Percentiles rank a stretch among this genome's conserved stretches.
phyloP scores from a whole-genome alignment of 35 echinoderm and acorn worm species.

The Lytechinus variegatus region DNA sequence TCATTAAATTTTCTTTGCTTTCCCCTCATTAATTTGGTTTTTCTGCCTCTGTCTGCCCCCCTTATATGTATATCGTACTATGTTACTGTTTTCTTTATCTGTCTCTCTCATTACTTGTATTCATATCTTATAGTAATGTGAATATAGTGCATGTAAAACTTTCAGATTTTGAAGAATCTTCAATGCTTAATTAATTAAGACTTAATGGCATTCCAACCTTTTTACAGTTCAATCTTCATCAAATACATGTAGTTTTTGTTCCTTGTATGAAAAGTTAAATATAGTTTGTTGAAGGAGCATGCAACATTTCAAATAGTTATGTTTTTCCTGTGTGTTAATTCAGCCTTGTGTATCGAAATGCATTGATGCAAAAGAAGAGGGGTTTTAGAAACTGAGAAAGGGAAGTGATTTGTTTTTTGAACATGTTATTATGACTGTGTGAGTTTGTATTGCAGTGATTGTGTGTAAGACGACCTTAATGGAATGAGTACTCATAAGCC shows the following conservation, averaged over 20 bases:
- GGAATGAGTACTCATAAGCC: conserved; percentile 37
- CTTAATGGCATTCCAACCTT: not conserved
- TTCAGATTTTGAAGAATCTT: not conserved
- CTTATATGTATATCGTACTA: not conserved
- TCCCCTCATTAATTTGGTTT: not conserved
- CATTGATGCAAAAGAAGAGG: not conserved
- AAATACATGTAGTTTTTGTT: not conserved
- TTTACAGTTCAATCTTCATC: not conserved
- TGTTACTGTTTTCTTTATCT: no score
- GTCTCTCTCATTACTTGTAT: not conserved
- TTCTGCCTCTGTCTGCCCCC: not conserved
- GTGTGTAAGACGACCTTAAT: conserved; percentile 33
- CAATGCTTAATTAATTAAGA: not conserved
- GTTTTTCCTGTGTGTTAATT: not conserved
- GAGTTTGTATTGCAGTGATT: conserved; percentile 26
- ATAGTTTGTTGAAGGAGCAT: not conserved
- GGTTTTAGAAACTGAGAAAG: not conserved
- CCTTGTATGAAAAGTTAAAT: not conserved
- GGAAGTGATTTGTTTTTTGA: not conserved
- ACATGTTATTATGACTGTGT: not conserved
- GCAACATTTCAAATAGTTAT: not conserved
- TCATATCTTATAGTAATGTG: not conserved
- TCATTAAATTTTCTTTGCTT: no score
- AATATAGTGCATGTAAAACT: not conserved
- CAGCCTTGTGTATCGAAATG: not conserved